Conservation (phyloP, 2,797 vertebrate species). For the Premnoplex brunnescens region DNA sequence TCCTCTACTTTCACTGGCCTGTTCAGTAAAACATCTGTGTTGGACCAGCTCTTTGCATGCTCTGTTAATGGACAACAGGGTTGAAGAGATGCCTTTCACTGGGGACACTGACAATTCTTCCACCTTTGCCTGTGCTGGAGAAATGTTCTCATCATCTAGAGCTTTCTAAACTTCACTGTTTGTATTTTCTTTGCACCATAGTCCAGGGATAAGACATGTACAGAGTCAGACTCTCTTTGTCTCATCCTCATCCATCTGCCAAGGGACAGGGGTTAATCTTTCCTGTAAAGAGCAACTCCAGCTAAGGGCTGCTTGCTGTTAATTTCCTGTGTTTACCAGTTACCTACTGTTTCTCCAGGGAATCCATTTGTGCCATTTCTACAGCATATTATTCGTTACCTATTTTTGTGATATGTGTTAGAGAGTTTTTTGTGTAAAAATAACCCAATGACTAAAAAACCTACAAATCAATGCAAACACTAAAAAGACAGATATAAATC, state of each 20-base stretch:
- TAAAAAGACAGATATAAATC: not conserved
- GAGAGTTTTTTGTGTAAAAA: not conserved
- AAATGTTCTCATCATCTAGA: not conserved
- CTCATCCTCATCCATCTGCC: not conserved
- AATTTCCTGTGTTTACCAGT: not conserved
- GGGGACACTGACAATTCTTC: rapidly evolving
- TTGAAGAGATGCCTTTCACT: not conserved
- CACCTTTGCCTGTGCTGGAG: not conserved
- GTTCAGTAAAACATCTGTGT: not conserved
- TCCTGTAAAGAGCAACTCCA: not conserved
- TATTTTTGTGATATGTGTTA: not conserved
- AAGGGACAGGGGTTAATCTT: not conserved
- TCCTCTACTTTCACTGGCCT: not conserved
- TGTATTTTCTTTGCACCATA: not conserved
- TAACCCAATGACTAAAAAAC: rapidly evolving
- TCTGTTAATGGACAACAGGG: not conserved
- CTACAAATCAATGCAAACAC: not conserved
- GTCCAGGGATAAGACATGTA: not conserved
- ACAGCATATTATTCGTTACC: not conserved
- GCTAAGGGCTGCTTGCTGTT: not conserved
- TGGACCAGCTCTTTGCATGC: not conserved
- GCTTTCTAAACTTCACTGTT: not conserved
- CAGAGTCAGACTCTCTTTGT: not conserved
- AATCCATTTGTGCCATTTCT: not conserved
- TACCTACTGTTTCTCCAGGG: not conserved